These are phyloP conservation scores for Pseudochromis fuscus DNA, from an alignment of 2,797 vertebrate species.

Conservation along the genomic window DNA sequence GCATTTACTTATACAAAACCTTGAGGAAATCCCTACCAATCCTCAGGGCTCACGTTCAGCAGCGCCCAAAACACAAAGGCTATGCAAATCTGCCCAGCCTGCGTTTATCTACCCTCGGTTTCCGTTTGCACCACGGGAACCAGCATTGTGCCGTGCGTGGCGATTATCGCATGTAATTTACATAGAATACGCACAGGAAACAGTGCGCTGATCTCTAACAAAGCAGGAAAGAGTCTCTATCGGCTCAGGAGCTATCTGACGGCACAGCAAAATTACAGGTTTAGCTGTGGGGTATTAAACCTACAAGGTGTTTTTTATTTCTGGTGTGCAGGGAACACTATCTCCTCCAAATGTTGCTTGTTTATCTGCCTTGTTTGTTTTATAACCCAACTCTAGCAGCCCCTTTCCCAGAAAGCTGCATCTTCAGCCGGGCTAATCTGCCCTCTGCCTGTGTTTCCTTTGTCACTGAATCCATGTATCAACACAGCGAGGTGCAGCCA, in stretches of 20 bases:
- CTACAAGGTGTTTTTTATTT: constrained; percentile 82
- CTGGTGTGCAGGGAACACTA: constrained; percentile 77
- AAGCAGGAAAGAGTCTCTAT: constrained; percentile 83
- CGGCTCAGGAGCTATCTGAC: constrained; percentile 84
- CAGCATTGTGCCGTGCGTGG: constrained; percentile 84
- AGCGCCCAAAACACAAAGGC: constrained; percentile 85
- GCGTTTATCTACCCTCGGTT: constrained; percentile 85
- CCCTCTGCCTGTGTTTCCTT: constrained; percentile 82
- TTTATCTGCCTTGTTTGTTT: constrained; percentile 87
- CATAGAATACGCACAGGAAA: constrained; percentile 87
- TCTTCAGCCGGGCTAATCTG: constrained; percentile 82
- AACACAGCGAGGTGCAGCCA: constrained; percentile 79
- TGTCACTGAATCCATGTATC: constrained; percentile 84
- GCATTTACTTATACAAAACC: constrained; percentile 84
- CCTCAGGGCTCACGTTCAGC: constrained; percentile 84
- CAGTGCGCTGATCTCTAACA: constrained; percentile 84
- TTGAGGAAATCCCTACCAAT: constrained; percentile 81
- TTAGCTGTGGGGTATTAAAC: constrained; percentile 85
- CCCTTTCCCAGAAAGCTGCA: constrained; percentile 72
- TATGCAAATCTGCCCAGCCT: constrained; percentile 86
- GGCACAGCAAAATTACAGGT: constrained; percentile 83
- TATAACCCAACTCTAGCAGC: constrained; percentile 77
- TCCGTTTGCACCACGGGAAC: constrained; percentile 86
- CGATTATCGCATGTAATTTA: constrained; percentile 88
- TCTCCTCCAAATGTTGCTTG: constrained; percentile 83